Evolutionary conservation across 2,888 invertebrate species (phyloP), one percentile per base, ranked within the genome.

Genomic region (Netelia melanura): DNA sequence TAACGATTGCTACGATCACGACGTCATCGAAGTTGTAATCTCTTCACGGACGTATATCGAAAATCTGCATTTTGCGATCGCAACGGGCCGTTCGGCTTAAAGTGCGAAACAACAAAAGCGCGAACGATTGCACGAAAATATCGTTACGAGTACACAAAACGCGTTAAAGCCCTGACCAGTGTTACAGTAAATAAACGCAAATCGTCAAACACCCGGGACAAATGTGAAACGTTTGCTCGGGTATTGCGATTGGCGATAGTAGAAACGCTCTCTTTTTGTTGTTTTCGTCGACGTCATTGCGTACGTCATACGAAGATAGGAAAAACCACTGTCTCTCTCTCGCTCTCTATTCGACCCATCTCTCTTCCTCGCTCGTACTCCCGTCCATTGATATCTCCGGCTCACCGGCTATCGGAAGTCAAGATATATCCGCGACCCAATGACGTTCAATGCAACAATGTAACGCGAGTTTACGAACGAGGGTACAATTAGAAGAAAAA

Each of bases 301-400:
- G 82, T 83, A 88, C 88, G 89, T 89, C 88, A 87, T 79, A 62
- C 84, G 84, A 86, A 87, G 87, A 88, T 86, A 86, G 86, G 67
- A 62, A 80, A 61, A 70, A 61, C 2, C 3, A 23, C 10, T 10
- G n/a, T n/a, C 14, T 21, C 61, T 82, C 86, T 85, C 61, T 72
- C 76, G 71, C 48, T 71, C 74, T 58, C 68, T 11, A 14, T 44
- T 17, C 17, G 17, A n/a, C 10, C 25, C 17, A n/a, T 21, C 62
- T 82, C 86, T 85, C 64, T 72, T 79, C 71, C 48, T 71, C 61
- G 81, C 23, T 38, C 83, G 70, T 74, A 79, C 70, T 76, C 70
- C 43, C 61, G 43, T 82, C 77, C 67, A 79, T 79, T 67, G 56
- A 71, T 79, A 61, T 79, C 64, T 64, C 54, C 48, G 54, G 79